A percentile compares a stretch with the other conserved stretches of the same genome.
Conservation (phyloP, 37 sponge, comb jelly and placozoan genomes). For the Mnemiopsis leidyi region DNA sequence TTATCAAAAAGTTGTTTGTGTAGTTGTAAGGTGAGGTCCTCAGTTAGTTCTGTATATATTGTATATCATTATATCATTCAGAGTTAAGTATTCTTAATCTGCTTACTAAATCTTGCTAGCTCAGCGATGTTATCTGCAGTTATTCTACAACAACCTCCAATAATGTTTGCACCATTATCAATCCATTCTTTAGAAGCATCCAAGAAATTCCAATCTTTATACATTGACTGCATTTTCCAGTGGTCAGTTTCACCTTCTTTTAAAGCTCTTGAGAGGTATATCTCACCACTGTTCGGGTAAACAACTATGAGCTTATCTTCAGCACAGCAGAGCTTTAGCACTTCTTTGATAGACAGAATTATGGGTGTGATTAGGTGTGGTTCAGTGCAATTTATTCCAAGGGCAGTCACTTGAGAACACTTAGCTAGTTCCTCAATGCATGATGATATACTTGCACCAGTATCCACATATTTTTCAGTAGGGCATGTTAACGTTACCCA, state of each 20-base stretch:
- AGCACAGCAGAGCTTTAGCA: neutral
- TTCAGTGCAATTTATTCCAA: slow-evolving; percentile 39
- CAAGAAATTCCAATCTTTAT: neutral
- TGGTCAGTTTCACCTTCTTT: neutral
- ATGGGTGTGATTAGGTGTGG: neutral
- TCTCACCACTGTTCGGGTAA: slow-evolving; percentile 34
- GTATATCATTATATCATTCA: no score
- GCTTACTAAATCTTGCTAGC: neutral
- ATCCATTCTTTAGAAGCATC: neutral
- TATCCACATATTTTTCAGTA: neutral
- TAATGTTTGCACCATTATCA: neutral
- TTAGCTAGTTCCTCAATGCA: neutral
- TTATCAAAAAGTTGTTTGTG: no score
- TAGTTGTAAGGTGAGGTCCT: no score
- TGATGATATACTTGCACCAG: neutral
- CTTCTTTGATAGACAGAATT: neutral
- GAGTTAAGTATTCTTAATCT: no score
- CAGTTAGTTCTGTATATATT: no score
- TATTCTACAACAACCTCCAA: slow-evolving; percentile 29
- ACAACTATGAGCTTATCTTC: slow-evolving; percentile 38
- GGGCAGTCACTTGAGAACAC: neutral
- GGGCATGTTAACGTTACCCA: slow-evolving; percentile 3
- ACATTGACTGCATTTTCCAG: neutral
- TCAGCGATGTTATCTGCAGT: neutral
- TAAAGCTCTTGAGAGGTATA: neutral